These are phyloP conservation scores for Epinephelus moara DNA, from an alignment of 2,113 vertebrate species.

Conservation along the genomic window DNA sequence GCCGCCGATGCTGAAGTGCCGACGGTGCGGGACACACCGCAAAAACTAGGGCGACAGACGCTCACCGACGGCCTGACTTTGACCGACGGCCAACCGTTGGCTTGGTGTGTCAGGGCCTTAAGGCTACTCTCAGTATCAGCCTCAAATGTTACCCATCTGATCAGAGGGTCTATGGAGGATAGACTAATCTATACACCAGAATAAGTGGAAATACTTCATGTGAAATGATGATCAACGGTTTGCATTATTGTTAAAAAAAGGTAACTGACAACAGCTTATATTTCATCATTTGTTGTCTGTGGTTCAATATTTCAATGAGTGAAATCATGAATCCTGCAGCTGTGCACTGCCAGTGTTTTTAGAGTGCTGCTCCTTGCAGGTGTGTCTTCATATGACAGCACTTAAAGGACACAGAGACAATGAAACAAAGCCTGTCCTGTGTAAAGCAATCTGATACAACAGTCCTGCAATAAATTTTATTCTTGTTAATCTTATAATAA, in stretches of 20 bases:
- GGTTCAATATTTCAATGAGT: neutral
- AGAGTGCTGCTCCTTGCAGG: neutral
- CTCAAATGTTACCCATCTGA: conserved; percentile 25
- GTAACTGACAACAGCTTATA: neutral
- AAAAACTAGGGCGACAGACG: too few relatives aligned
- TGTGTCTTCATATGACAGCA: neutral
- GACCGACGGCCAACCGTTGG: too few relatives aligned
- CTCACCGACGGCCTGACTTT: too few relatives aligned
- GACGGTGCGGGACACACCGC: too few relatives aligned
- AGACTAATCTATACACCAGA: neutral
- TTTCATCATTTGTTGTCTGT: neutral
- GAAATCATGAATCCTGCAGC: neutral
- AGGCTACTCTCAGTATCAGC: conserved; percentile 10
- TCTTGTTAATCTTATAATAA: neutral
- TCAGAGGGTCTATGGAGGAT: neutral
- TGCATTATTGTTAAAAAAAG: neutral
- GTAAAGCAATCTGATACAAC: conserved; percentile 16
- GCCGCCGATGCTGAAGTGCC: too few relatives aligned
- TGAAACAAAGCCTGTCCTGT: neutral
- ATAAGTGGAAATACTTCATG: neutral
- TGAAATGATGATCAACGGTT: neutral
- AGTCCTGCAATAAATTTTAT: neutral
- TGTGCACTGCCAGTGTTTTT: conserved; percentile 33
- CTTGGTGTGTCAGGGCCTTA: too few relatives aligned
- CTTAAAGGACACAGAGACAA: neutral